Percentiles rank a stretch among this genome's conserved stretches.
These are phyloP conservation scores for Drosophila emarginata DNA, from an alignment of 2,888 invertebrate genomes.

Conservation along the genomic window DNA sequence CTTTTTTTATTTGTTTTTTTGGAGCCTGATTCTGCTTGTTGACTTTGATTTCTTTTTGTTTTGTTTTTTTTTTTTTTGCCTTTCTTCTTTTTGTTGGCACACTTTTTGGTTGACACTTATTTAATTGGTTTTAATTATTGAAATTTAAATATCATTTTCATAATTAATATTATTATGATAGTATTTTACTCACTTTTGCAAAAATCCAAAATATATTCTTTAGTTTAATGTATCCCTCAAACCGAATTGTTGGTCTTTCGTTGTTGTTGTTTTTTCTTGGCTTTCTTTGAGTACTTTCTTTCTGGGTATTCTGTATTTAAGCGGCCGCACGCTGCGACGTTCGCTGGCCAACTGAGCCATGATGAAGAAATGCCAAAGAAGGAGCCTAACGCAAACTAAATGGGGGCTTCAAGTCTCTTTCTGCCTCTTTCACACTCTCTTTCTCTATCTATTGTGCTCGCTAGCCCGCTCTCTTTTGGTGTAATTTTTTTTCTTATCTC, in stretches of 20 bases:
- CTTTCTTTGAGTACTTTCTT: conserved; percentile 64
- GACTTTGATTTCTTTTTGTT: conserved; percentile 60
- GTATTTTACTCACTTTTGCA: conserved; percentile 31
- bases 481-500: conserved; percentile 1
- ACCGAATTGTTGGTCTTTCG: conserved; percentile 6
- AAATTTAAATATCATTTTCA: conserved; percentile 5
- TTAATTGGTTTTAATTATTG: background rate
- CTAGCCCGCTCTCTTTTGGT: conserved; percentile 12
- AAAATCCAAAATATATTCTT: background rate
- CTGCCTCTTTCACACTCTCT: conserved; percentile 5
- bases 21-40: conserved; percentile 34
- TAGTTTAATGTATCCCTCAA: conserved; percentile 14
- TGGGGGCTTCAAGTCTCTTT: conserved; percentile 2
- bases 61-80: conserved; percentile 24
- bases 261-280: conserved; percentile 22
- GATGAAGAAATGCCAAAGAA: conserved; percentile 27
- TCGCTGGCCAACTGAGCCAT: conserved; percentile 59
- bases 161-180: background rate
- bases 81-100: conserved; percentile 54
- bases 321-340: conserved; percentile 67
- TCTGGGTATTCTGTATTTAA: conserved; percentile 41
- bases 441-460: no score
- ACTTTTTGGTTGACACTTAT: conserved; percentile 45
- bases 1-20: conserved; percentile 36
- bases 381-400: conserved; percentile 20